phyloP scores from a whole-genome alignment of 2,113 vertebrate species.

The Paracanthobrama guichenoti region DNA sequence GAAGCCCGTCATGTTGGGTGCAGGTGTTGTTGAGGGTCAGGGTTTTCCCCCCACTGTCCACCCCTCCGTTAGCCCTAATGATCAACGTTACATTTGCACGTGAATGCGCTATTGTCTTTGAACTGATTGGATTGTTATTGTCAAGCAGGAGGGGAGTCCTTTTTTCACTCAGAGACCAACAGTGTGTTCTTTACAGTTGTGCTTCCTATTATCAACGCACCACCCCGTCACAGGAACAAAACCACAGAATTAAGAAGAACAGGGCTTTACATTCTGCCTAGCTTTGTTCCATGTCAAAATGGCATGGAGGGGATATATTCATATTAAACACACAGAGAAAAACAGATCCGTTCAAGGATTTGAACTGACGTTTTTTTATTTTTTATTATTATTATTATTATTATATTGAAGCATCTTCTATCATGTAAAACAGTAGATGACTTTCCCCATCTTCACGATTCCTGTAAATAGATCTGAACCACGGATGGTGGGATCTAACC shows the following conservation, averaged over 20 bases:
- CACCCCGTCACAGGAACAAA: slow-evolving; percentile 69
- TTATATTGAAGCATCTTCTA: neutral
- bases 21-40: slow-evolving; percentile 38
- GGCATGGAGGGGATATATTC: neutral
- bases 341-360: neutral
- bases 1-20: slow-evolving; percentile 32
- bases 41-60: slow-evolving; percentile 36
- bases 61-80: slow-evolving; percentile 36
- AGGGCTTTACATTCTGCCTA: slow-evolving; percentile 41
- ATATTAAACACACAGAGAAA: neutral
- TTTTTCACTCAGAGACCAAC: slow-evolving; percentile 62
- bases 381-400: too few species aligned
- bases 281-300: slow-evolving; percentile 5
- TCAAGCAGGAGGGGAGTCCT: slow-evolving; percentile 67
- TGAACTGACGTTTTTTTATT: neutral
- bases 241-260: slow-evolving; percentile 59
- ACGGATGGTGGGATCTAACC: neutral
- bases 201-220: slow-evolving; percentile 68
- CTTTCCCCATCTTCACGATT: neutral
- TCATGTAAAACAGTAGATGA: neutral
- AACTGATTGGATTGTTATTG: slow-evolving; percentile 77
- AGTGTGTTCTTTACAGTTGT: slow-evolving; percentile 73
- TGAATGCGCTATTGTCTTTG: slow-evolving; percentile 63
- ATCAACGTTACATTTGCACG: slow-evolving; percentile 74
- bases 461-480: neutral